These are phyloP conservation scores for Druon quercuslanigerum DNA, from an alignment of 1,140 invertebrate genomes.

Conservation along the genomic window DNA sequence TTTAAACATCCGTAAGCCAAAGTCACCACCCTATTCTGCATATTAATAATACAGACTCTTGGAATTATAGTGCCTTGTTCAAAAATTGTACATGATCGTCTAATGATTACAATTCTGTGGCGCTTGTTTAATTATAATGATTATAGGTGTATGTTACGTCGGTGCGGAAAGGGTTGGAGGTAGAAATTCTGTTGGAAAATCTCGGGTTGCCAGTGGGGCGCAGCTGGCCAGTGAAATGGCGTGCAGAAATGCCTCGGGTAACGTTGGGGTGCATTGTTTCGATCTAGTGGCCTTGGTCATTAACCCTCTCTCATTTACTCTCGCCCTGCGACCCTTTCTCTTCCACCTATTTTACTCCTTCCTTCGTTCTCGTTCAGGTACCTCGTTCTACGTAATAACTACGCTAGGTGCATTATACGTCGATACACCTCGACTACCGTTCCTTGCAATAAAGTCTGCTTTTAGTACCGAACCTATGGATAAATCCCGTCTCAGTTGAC, in stretches of 20 bases:
- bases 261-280: constrained; percentile 49
- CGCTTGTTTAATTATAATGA: constrained; percentile 37
- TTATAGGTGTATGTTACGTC: constrained; percentile 38
- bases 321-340: constrained; percentile 21
- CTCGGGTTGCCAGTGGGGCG: constrained; percentile 42
- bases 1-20: too few relatives aligned
- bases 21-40: too few relatives aligned
- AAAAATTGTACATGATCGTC: not conserved
- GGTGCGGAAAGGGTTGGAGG: constrained; percentile 28
- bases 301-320: constrained; percentile 47
- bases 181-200: constrained; percentile 44
- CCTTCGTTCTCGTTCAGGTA: constrained; percentile 25
- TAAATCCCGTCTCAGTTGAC: too few relatives aligned
- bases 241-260: constrained; percentile 43
- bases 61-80: not conserved
- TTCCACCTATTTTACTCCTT: not conserved
- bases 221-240: constrained; percentile 51
- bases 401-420: constrained; percentile 24
- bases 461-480: not conserved
- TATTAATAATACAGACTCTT: too few relatives aligned
- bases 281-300: constrained; percentile 56
- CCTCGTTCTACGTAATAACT: constrained; percentile 26
- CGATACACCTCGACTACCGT: not conserved
- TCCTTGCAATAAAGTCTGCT: constrained; percentile 18
- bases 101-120: constrained; percentile 39